These are phyloP conservation scores for Podabrus alpinus DNA, from an alignment of 2,888 invertebrate species.

Conservation along the genomic window DNA sequence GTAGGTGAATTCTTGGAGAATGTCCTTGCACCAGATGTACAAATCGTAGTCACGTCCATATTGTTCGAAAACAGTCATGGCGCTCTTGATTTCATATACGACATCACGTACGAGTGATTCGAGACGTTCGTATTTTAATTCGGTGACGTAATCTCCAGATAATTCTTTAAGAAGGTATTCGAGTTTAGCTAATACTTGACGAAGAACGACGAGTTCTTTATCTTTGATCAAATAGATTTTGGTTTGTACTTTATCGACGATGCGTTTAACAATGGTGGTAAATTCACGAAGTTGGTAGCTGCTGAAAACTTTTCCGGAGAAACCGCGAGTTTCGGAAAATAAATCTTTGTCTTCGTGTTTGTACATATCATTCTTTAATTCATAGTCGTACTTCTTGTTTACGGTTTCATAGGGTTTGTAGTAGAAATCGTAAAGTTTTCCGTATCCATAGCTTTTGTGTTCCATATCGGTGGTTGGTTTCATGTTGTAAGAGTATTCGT, in stretches of 20 bases:
- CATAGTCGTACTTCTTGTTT: neutral
- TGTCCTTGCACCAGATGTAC: neutral
- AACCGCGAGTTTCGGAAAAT: neutral
- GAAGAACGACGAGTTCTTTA: neutral
- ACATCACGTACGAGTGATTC: neutral
- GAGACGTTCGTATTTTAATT: neutral
- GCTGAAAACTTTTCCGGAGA: neutral
- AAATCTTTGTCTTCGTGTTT: neutral
- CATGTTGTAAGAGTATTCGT: neutral
- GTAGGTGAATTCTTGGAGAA: neutral
- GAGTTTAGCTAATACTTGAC: neutral
- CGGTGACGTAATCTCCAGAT: neutral
- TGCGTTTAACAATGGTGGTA: neutral
- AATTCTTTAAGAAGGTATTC: neutral
- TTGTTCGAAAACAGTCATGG: neutral
- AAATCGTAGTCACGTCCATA: neutral
- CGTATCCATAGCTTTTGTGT: neutral
- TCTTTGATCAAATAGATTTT: neutral
- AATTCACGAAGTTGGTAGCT: neutral
- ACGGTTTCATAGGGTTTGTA: too few relatives aligned
- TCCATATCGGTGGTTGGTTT: neutral
- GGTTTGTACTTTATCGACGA: neutral
- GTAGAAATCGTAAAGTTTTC: neutral
- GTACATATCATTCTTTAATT: neutral
- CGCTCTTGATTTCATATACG: neutral